Percentiles rank a stretch among this genome's conserved stretches.
Evolutionary conservation across 2,888 invertebrate genomes (phyloP).

Genomic region (Agelastica alni): DNA sequence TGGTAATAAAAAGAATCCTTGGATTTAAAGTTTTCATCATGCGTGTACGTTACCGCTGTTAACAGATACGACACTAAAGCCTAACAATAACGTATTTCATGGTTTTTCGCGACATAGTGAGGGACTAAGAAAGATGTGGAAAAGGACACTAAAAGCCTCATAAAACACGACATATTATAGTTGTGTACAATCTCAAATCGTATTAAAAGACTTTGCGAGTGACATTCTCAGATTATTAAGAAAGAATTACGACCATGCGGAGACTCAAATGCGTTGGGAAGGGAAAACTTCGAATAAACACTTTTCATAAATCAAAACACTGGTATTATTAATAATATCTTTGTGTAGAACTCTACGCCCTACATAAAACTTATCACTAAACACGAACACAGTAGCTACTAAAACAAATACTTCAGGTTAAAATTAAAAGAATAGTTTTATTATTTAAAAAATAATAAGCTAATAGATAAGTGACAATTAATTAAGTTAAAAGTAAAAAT

Average conservation of each 20-base stretch:
- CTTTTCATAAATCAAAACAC: too few relatives aligned
- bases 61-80: slow-evolving; percentile 9
- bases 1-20: not conserved
- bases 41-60: slow-evolving; percentile 9
- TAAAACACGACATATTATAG: slow-evolving; percentile 25
- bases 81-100: slow-evolving; percentile 17
- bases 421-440: too few relatives aligned
- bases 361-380: too few relatives aligned
- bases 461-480: too few relatives aligned
- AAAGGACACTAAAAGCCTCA: slow-evolving; percentile 21
- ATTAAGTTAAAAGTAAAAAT: too few relatives aligned
- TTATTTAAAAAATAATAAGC: too few relatives aligned
- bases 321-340: too few relatives aligned
- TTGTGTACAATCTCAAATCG: slow-evolving; percentile 23
- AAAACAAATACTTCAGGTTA: too few relatives aligned
- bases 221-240: slow-evolving; percentile 23
- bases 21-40: slow-evolving; percentile 11
- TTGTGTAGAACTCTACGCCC: too few relatives aligned
- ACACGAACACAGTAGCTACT: too few relatives aligned
- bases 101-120: slow-evolving; percentile 16
- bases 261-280: slow-evolving; percentile 13
- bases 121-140: slow-evolving; percentile 17
- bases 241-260: slow-evolving; percentile 19
- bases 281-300: too few relatives aligned
- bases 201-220: slow-evolving; percentile 24